Conservation (phyloP, 2,797 vertebrate species). For the Sarcoramphus papa region DNA sequence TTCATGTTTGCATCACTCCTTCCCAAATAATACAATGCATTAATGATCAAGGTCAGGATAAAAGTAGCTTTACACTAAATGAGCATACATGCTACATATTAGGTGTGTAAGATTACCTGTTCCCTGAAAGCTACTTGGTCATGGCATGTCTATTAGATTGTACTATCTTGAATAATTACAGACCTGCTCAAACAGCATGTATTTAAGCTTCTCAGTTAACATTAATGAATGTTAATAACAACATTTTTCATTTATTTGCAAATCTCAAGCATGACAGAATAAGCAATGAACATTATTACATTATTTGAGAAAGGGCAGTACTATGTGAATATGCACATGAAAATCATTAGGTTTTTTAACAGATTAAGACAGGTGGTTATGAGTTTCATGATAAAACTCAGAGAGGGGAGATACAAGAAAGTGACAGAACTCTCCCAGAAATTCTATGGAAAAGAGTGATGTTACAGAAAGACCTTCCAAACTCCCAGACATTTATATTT, state of each 20-base stretch:
- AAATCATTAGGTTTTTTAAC: background rate
- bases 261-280: background rate
- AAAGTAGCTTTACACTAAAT: background rate
- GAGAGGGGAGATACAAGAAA: background rate
- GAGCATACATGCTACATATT: background rate
- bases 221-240: background rate
- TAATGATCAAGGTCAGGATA: background rate
- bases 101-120: background rate
- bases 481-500: background rate
- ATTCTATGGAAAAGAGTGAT: background rate
- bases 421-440: background rate
- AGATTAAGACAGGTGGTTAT: background rate
- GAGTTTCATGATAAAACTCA: background rate
- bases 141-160: background rate
- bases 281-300: background rate
- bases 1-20: background rate
- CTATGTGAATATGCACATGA: background rate
- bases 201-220: background rate
- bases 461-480: background rate
- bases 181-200: background rate
- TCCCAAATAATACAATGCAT: background rate
- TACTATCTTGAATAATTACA: background rate
- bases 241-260: background rate
- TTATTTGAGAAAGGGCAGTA: background rate
- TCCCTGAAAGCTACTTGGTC: background rate